phyloP scores from a whole-genome alignment of 1,140 invertebrate species.

The Drosophila biarmipes region DNA sequence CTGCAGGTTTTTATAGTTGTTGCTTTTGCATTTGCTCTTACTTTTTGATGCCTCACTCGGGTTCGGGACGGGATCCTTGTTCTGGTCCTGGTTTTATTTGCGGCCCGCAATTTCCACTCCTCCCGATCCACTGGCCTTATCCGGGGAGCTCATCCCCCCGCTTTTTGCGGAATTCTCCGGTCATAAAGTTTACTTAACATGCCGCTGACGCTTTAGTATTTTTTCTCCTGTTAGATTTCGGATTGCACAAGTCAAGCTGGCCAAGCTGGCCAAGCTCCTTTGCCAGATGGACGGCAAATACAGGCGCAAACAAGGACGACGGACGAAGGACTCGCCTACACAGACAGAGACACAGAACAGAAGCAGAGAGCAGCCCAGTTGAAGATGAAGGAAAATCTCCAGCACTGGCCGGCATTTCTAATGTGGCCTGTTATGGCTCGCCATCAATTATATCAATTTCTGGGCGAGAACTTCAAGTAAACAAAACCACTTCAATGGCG shows the following conservation, averaged over 20 bases:
- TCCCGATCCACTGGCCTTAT: conserved; percentile 4
- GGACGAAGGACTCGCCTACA: conserved; percentile 1
- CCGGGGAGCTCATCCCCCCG: conserved; percentile 7
- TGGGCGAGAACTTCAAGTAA: conserved; percentile 46
- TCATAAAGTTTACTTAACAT: conserved; percentile 83
- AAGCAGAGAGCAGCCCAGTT: neutral
- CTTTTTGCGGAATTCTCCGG: conserved; percentile 48
- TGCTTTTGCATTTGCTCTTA: conserved; percentile 62
- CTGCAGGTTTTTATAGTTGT: conserved; percentile 79
- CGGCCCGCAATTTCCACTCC: conserved; percentile 67
- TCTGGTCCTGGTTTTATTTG: conserved; percentile 75
- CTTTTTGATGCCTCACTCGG: conserved; percentile 79
- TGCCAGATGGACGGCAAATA: conserved; percentile 53
- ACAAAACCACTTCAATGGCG: conserved; percentile 63
- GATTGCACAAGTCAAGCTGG: conserved; percentile 72
- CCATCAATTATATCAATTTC: conserved; percentile 82
- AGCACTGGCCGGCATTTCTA: conserved; percentile 55
- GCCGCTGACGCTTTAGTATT: conserved; percentile 61
- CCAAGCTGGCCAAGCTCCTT: conserved; percentile 65
- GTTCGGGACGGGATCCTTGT: conserved; percentile 17
- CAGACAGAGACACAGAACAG: neutral
- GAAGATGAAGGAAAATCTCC: conserved; percentile 44
- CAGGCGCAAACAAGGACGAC: conserved; percentile 25
- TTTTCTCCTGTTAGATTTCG: conserved; percentile 66
- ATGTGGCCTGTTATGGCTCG: conserved; percentile 70